These are phyloP conservation scores for Aphaenogaster floridana DNA, from an alignment of 1,140 invertebrate genomes.

Conservation along the genomic window DNA sequence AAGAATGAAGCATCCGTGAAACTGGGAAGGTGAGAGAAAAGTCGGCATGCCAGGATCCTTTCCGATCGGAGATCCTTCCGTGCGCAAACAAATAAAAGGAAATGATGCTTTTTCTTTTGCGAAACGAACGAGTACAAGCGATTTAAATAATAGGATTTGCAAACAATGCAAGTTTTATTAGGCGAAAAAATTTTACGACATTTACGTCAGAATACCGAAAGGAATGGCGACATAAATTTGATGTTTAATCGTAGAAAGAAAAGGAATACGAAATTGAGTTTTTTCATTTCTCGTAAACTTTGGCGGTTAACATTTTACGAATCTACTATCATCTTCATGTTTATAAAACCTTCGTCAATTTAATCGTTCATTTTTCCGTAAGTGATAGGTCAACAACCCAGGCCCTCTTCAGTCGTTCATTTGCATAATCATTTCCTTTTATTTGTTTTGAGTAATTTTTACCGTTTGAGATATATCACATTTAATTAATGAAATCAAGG, in stretches of 20 bases:
- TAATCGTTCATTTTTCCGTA: neutral
- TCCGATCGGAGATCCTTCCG: conserved; percentile 20
- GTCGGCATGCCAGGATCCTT: conserved; percentile 23
- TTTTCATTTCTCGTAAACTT: neutral
- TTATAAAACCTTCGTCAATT: neutral
- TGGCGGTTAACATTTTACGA: neutral
- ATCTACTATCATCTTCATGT: neutral
- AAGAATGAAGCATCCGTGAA: conserved; percentile 38
- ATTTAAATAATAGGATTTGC: conserved; percentile 40
- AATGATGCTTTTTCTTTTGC: neutral
- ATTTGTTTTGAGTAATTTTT: neutral
- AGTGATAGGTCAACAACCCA: neutral
- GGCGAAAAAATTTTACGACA: conserved; percentile 40
- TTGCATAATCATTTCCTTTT: neutral
- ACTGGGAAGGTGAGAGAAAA: conserved; percentile 6
- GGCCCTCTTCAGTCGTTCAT: neutral
- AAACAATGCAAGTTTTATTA: conserved; percentile 32
- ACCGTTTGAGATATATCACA: neutral
- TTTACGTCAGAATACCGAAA: neutral
- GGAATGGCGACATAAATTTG: neutral
- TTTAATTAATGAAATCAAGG: conserved; percentile 45
- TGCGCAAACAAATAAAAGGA: conserved; percentile 34
- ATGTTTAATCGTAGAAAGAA: neutral
- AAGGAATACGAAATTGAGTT: neutral
- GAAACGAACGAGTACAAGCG: conserved; percentile 14